phyloP scores from a whole-genome alignment of 2,888 invertebrate species.

The Argyra leucocephala region DNA sequence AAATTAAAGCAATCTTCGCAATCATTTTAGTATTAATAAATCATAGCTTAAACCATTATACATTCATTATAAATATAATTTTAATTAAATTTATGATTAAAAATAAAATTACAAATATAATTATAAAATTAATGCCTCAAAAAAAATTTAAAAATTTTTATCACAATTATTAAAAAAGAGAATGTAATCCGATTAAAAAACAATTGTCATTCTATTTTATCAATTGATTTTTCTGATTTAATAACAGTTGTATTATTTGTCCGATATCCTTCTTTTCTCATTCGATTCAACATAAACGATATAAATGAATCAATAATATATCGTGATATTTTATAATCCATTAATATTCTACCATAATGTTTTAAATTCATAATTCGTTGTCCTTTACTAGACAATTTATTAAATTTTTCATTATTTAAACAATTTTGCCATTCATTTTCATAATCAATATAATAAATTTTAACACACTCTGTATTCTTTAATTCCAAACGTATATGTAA shows the following conservation, averaged over 20 bases:
- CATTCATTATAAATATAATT: no score
- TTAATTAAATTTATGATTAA: no score
- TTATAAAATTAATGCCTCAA: no score
- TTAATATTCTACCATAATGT: neutral
- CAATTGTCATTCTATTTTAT: neutral
- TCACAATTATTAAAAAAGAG: neutral
- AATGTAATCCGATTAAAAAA: neutral
- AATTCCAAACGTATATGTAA: slow-evolving; percentile 1
- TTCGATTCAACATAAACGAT: neutral
- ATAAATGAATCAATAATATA: slow-evolving; percentile 7
- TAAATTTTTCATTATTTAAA: slow-evolving; percentile 21
- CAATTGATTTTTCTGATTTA: neutral
- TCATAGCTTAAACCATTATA: no score
- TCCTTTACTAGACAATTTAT: slow-evolving; percentile 13
- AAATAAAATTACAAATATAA: no score
- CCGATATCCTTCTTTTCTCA: neutral
- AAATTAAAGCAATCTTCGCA: no score
- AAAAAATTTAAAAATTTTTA: neutral
- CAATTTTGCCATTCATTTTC: slow-evolving; percentile 16
- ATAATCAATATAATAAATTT: slow-evolving; percentile 15
- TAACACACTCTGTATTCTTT: neutral
- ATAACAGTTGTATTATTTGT: neutral
- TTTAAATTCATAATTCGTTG: slow-evolving; percentile 8
- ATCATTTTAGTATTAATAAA: no score
- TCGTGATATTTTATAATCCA: slow-evolving; percentile 4